Conservation (phyloP, 2,113 vertebrate species). For the Protobothrops flavoviridis region DNA sequence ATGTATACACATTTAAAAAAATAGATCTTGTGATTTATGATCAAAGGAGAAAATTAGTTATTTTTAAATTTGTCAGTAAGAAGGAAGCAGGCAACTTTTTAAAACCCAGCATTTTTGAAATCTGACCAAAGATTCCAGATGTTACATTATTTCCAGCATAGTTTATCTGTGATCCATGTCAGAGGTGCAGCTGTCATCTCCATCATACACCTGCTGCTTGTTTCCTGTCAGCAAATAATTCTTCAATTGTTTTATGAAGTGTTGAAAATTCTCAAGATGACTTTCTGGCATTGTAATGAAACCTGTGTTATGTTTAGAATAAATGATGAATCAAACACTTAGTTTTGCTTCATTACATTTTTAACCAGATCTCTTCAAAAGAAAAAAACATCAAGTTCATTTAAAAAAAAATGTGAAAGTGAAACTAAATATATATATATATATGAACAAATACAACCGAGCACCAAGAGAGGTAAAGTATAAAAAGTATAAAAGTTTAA, state of each 20-base stretch:
- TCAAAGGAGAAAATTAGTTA: not conserved
- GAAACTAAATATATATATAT: not conserved
- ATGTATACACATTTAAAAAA: not conserved
- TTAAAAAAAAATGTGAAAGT: not conserved
- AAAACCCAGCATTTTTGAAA: conserved; percentile 64
- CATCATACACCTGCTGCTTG: conserved; percentile 67
- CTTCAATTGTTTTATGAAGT: conserved; percentile 59
- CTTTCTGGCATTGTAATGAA: conserved; percentile 42
- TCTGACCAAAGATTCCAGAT: conserved; percentile 71
- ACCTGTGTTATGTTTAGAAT: conserved; percentile 11
- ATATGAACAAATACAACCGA: too few relatives aligned
- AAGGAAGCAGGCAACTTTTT: conserved; percentile 24
- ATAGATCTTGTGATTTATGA: not conserved
- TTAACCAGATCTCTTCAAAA: not conserved
- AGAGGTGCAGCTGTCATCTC: conserved; percentile 70
- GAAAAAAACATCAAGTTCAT: not conserved
- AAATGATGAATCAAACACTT: conserved; percentile 12
- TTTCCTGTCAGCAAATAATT: conserved; percentile 65
- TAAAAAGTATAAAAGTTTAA: too few relatives aligned
- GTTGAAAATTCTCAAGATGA: conserved; percentile 51
- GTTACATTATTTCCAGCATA: conserved; percentile 57
- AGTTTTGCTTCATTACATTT: conserved; percentile 20
- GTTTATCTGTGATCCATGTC: conserved; percentile 69
- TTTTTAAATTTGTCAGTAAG: conserved; percentile 44
- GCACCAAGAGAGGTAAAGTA: too few relatives aligned